phyloP scores from a whole-genome alignment of 2,797 vertebrate genomes.

The Cuniculus paca region DNA sequence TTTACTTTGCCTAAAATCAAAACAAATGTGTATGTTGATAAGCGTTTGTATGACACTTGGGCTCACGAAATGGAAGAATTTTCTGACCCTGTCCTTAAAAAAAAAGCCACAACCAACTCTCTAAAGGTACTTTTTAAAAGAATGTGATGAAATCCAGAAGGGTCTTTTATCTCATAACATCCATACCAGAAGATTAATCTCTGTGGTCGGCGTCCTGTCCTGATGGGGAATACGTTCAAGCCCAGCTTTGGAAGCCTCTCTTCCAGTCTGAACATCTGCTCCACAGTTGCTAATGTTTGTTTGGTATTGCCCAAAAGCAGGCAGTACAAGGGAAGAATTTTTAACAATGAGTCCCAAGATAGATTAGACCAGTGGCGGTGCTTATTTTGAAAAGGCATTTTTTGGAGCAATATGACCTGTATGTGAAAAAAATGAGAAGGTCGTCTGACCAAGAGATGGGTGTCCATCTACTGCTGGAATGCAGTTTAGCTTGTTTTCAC shows the following conservation, averaged over 20 bases:
- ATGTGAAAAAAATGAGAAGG: slow-evolving; percentile 16
- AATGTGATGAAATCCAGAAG: slow-evolving; percentile 75
- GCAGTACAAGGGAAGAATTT: slow-evolving; percentile 72
- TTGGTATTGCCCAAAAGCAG: slow-evolving; percentile 78
- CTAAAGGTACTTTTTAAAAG: slow-evolving; percentile 63
- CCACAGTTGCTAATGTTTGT: slow-evolving; percentile 83
- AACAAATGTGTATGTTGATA: not conserved
- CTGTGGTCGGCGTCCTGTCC: slow-evolving; percentile 58
- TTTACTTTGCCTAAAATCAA: slow-evolving; percentile 50
- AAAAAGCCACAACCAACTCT: not conserved
- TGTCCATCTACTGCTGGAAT: slow-evolving; percentile 73
- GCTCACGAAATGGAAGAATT: slow-evolving; percentile 52
- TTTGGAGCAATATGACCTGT: slow-evolving; percentile 71
- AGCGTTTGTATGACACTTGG: slow-evolving; percentile 30
- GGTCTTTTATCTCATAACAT: slow-evolving; percentile 76
- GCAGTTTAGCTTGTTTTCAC: slow-evolving; percentile 72
- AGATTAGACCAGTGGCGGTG: slow-evolving; percentile 63
- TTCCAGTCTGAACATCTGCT: slow-evolving; percentile 78
- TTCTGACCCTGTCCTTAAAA: slow-evolving; percentile 29
- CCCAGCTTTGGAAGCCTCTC: slow-evolving; percentile 70
- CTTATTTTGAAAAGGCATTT: slow-evolving; percentile 81
- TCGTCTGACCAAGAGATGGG: slow-evolving; percentile 50
- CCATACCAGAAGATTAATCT: slow-evolving; percentile 71
- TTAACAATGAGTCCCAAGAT: slow-evolving; percentile 80
- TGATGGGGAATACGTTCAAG: slow-evolving; percentile 51